These are phyloP conservation scores for Cantharis nigra DNA, from an alignment of 2,888 invertebrate genomes.

Conservation along the genomic window DNA sequence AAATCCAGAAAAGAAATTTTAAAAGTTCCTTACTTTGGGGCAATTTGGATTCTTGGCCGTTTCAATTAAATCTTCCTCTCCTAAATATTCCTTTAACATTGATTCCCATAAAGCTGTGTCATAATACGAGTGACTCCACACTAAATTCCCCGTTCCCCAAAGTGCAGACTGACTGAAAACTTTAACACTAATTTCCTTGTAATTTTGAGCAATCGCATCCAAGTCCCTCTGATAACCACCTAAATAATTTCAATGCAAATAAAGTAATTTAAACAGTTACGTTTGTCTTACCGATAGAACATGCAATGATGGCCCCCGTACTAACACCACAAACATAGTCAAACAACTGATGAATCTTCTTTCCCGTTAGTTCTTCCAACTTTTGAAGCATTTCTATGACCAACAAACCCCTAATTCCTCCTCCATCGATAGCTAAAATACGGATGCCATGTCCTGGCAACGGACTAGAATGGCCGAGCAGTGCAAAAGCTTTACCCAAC, in stretches of 20 bases:
- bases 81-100: slow-evolving; percentile 69
- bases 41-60: slow-evolving; percentile 59
- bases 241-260: background rate
- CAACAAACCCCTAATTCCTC: slow-evolving; percentile 86
- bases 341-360: slow-evolving; percentile 76
- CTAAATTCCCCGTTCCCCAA: slow-evolving; percentile 73
- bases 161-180: slow-evolving; percentile 70
- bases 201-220: slow-evolving; percentile 64
- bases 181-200: slow-evolving; percentile 64
- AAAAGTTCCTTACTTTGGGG: slow-evolving; percentile 58
- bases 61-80: slow-evolving; percentile 65
- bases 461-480: slow-evolving; percentile 73
- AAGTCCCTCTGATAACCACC: slow-evolving; percentile 63
- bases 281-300: slow-evolving; percentile 67
- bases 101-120: slow-evolving; percentile 84
- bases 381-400: slow-evolving; percentile 81
- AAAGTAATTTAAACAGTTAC: background rate
- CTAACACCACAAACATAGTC: slow-evolving; percentile 86
- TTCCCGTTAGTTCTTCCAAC: slow-evolving; percentile 73
- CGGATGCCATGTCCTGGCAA: slow-evolving; percentile 74
- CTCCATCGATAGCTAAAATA: slow-evolving; percentile 87
- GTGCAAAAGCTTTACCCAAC: slow-evolving; percentile 63
- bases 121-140: slow-evolving; percentile 89
- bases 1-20: background rate
- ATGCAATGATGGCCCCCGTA: slow-evolving; percentile 81